Conservation (phyloP, 1,140 invertebrate species). For the Pollicipes pollicipes region DNA sequence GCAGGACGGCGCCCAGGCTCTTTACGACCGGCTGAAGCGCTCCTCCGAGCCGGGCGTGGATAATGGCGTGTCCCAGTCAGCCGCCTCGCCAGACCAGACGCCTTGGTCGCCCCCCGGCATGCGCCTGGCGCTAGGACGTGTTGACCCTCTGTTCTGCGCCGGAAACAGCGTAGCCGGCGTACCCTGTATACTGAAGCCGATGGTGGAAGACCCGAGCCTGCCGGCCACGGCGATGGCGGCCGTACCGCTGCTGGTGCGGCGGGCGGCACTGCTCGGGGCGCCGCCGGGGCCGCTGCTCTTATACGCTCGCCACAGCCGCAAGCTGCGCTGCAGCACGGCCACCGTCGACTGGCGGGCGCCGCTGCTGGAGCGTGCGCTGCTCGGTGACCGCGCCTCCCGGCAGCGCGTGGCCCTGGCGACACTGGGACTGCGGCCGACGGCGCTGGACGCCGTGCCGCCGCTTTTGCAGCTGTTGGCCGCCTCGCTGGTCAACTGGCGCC, state of each 20-base stretch:
- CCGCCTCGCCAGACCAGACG: too few relatives aligned
- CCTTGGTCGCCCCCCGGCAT: too few relatives aligned
- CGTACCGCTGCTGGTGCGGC: neutral
- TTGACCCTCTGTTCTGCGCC: too few relatives aligned
- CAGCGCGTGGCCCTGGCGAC: neutral
- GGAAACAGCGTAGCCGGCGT: too few relatives aligned
- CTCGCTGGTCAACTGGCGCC: neutral
- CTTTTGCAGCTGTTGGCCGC: neutral
- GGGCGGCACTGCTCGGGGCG: neutral
- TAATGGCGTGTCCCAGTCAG: too few relatives aligned
- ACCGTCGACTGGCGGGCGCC: neutral
- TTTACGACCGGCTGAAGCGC: too few relatives aligned
- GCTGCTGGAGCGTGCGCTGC: neutral
- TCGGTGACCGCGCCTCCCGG: too few relatives aligned
- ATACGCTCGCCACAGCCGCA: neutral
- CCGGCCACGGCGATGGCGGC: neutral
- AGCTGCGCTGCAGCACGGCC: neutral
- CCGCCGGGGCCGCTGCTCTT: neutral
- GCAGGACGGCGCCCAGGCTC: too few relatives aligned
- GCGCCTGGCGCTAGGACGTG: too few relatives aligned
- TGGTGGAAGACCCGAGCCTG: neutral
- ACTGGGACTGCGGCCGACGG: neutral
- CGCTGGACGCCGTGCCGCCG: neutral
- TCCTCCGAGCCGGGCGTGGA: too few relatives aligned
- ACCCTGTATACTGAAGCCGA: neutral